A percentile compares a stretch with the other conserved stretches of the same genome.
Evolutionary conservation across 1,140 invertebrate species (phyloP).

Genomic region (Drosophila novamexicana): DNA sequence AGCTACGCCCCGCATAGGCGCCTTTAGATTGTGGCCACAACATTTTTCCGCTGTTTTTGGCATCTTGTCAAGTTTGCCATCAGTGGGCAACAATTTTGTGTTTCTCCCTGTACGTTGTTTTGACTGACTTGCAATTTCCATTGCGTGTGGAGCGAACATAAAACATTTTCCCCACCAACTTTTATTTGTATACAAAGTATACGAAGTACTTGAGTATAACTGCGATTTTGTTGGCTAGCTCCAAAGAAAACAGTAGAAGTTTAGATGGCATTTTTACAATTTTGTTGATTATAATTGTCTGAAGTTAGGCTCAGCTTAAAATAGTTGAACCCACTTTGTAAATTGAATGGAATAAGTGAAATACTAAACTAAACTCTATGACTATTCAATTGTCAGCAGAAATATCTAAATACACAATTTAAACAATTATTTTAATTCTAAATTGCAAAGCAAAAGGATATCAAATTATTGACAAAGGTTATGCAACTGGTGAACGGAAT

Average conservation of each 20-base stretch:
- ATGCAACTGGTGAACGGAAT: constrained; percentile 8
- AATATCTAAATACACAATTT: neutral
- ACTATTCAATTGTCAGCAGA: neutral
- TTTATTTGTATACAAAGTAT: constrained; percentile 12
- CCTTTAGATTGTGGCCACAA: constrained; percentile 52
- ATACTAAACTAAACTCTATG: too few species aligned
- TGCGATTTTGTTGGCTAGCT: constrained; percentile 14
- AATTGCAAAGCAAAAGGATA: neutral
- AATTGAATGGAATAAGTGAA: too few species aligned
- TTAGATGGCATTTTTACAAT: neutral
- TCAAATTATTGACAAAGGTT: constrained; percentile 6
- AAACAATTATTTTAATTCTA: constrained; percentile 12
- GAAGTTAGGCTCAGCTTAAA: neutral
- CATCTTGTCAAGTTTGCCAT: constrained; percentile 75
- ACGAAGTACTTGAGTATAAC: constrained; percentile 3
- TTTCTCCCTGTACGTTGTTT: neutral
- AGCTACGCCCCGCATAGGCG: constrained; percentile 26
- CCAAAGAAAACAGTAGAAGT: neutral
- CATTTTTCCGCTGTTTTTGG: constrained; percentile 68
- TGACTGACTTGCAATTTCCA: constrained; percentile 58
- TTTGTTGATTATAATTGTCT: constrained; percentile 2
- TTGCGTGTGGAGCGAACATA: constrained; percentile 60
- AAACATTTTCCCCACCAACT: constrained; percentile 38
- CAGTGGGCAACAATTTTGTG: constrained; percentile 48
- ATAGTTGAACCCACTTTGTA: too few species aligned